Base-by-base conservation (phyloP, 1,140 invertebrate genomes). In the Drosophila oshimai region DNA sequence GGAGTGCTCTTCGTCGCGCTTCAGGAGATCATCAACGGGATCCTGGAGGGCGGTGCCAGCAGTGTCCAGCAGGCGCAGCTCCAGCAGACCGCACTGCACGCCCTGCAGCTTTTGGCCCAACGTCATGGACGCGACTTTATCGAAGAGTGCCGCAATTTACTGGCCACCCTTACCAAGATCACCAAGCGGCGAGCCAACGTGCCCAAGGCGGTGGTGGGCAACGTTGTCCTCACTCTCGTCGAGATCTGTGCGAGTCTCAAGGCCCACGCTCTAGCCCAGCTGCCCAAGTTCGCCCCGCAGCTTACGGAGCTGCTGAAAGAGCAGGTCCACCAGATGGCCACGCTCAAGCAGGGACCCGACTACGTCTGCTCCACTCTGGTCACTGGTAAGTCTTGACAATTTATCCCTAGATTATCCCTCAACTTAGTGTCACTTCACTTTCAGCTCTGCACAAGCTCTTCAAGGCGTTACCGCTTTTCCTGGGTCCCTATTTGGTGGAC, bases 401-500 rank as follows among this genome's bases (percentile, higher is more conserved):
- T 17, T 13, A 45, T 44, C 7, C 7, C 7, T 0, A 0, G 1
- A 31, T 37, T 15, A 0, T 6, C 7, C 5, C 1, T 1, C 44
- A 7, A 31, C n/a, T 57, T 6, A 36, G 26, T n/a, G 6, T 45
- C n/a, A 13, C 7, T 20, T n/a, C 15, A 10, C 17, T 33, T 37
- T 0, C 29, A 90, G 89, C 95, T 0, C 89, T 97, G 13, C 94
- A 95, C 50, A 97, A 96, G 89, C 94, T 98, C 17, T 93, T 98
- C 1, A 95, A 97, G 74, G 95, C 94, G 15, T 80, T 98, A 17
- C 94, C 95, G 0, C 91, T 95, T 3, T 97, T 98, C 79, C 90
- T 98, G 17, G 97, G 96, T 69, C 95, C 96, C 0, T 98, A 97
- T 91, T 90, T 98, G 24, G 93, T 95, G 54, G 95, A 95, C 65